Evolutionary conservation across 1,140 invertebrate species (phyloP), one percentile per base, ranked within the genome.

Genomic region (Drosophila tropicalis): DNA sequence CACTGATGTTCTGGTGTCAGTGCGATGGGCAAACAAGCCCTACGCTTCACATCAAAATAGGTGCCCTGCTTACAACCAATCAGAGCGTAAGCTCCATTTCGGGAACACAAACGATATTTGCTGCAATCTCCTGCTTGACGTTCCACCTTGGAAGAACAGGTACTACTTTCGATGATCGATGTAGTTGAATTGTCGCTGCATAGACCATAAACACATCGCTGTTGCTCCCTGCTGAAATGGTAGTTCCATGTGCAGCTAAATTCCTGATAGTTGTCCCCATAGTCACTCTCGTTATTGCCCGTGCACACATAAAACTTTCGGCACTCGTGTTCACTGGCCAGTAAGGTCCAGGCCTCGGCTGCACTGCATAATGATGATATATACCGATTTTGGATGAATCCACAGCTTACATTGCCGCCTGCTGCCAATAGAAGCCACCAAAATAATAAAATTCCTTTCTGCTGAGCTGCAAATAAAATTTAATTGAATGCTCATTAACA

Each of bases 281-380:
- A 36, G 10, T 41, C 36, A 34, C 5, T 29, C 29, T 39, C 10
- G 32, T 36, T 61, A 2, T 36, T 61, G 6, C 71, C 67, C 9
- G 80, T 82, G 34, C 86, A 90, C 2, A 90, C 47, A 29, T 76
- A 90, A 47, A 90, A 90, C 29, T 62, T 75, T 2, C 76, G 69
- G 40, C 86, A 90, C n/a, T 85, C 61, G 1, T 29, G 41, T 13
- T 34, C 7, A 40, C 80, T n/a, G 1, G 75, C 55, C 7, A 85
- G 6, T 0, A 80, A 13, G n/a, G 68, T 67, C 67, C 72, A 79
- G 10, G 51, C 13, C 3, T 47, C n/a, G 12, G 72, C 65, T 15
- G 22, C 44, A 51, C 64, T 29, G 12, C 78, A 81, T 3, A 63
- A 22, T 3, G 40, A 7, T 0, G 15, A 22, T 12, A 55, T 61